Base-by-base conservation (phyloP, 2,797 vertebrate genomes). In the Ataeniobius toweri region DNA sequence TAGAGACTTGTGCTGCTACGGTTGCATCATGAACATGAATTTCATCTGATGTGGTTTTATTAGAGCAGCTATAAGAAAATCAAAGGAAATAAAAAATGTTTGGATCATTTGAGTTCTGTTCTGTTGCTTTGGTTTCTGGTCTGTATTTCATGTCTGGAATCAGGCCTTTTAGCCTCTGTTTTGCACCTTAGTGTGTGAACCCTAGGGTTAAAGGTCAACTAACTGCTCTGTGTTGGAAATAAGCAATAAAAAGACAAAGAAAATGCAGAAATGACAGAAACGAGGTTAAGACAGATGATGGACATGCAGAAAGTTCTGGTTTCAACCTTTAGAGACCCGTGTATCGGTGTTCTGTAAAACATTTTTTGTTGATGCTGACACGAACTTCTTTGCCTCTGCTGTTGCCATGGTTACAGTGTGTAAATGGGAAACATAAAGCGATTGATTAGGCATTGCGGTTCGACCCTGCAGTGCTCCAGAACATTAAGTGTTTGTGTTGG, bases 321-420 rank as follows among this genome's bases (percentile, higher is more conserved):
- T 0, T 63, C 28, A 20, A 26, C 6, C 59, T 18, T 61, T 7
- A 31, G 59, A 3, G 28, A 36, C 28, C 28, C 28, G 20, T 22
- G 3, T 36, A 36, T 36, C 4, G 36, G 36, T 36, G 36, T 55
- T 55, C 53, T 24, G 20, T 55, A 18, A 55, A 55, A 55, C 16
- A 16, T 63, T n/a, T 36, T 63, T 63, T 22, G 63, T 46, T 22
- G 73, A 39, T 28, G 65, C 53, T 72, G 41, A 61, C 61, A 2
- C 14, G 6, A 44, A 50, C 65, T 41, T 51, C 16, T 2, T 75
- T 70, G 63, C 44, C 70, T 41, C 79, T 75, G 77, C 78, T 77
- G 88, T 86, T 75, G 44, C 58, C 59, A 31, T 74, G 73, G 73
- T 74, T 74, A 63, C 58, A 5, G 3, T 5, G 28, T 3, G 3